phyloP scores from a whole-genome alignment of 2,113 vertebrate genomes.

The Stegastes partitus region DNA sequence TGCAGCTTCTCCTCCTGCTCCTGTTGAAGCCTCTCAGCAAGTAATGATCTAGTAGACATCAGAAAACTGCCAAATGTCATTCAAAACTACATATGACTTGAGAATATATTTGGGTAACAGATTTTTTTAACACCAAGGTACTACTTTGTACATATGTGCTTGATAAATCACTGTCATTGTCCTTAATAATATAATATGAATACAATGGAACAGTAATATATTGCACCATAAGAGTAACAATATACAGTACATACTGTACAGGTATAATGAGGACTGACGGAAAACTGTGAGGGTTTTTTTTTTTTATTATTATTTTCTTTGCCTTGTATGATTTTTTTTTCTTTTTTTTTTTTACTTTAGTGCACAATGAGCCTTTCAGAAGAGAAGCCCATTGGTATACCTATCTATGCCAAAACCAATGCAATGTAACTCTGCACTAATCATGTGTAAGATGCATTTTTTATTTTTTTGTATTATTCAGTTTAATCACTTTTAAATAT shows the following conservation, averaged over 20 bases:
- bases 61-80: constrained; percentile 45
- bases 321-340: constrained; percentile 36
- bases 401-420: constrained; percentile 80
- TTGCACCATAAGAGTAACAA: constrained; percentile 34
- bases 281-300: constrained; percentile 48
- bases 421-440: constrained; percentile 83
- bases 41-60: constrained; percentile 51
- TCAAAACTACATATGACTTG: constrained; percentile 51
- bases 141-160: constrained; percentile 62
- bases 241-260: constrained; percentile 50
- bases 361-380: constrained; percentile 47
- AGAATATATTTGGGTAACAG: constrained; percentile 49
- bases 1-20: constrained; percentile 64
- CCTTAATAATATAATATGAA: constrained; percentile 45
- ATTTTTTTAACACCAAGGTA: constrained; percentile 52
- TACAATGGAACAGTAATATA: constrained; percentile 50
- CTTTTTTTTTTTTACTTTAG: constrained; percentile 14
- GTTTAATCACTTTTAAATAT: constrained; percentile 60
- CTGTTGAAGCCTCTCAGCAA: constrained; percentile 54
- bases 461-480: constrained; percentile 61
- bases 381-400: constrained; percentile 44
- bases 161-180: constrained; percentile 56
- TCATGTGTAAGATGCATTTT: constrained; percentile 78
- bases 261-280: constrained; percentile 52
- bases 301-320: constrained; percentile 37